These are phyloP conservation scores for Camarhynchus parvulus DNA, from an alignment of 2,113 vertebrate species.

Conservation along the genomic window DNA sequence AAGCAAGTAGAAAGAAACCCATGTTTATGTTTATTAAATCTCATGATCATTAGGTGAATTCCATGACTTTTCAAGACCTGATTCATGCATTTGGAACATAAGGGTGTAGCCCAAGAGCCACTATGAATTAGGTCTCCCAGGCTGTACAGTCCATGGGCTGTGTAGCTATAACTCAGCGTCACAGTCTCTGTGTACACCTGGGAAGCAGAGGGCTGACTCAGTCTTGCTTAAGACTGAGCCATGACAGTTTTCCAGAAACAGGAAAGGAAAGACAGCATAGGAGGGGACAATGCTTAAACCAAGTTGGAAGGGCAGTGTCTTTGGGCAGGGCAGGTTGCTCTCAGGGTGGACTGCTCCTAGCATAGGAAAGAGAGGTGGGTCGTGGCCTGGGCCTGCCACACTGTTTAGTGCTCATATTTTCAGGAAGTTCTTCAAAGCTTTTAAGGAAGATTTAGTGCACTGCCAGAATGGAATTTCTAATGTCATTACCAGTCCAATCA, in stretches of 20 bases:
- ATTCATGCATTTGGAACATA: not conserved
- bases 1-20: not conserved
- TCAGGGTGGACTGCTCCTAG: not conserved
- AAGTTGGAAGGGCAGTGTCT: not conserved
- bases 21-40: not conserved
- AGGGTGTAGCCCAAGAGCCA: not conserved
- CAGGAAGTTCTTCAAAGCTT: constrained; percentile 9
- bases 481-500: not conserved
- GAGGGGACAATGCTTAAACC: not conserved
- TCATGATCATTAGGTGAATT: not conserved
- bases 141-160: not conserved
- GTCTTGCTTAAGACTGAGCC: not conserved
- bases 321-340: not conserved
- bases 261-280: not conserved
- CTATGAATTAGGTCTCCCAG: not conserved
- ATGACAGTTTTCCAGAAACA: not conserved
- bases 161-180: not conserved
- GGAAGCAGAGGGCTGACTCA: not conserved
- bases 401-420: not conserved
- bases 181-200: not conserved
- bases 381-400: not conserved
- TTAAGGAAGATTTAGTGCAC: not conserved
- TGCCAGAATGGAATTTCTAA: not conserved
- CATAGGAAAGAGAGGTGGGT: not conserved
- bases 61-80: not conserved